Evolutionary conservation across 2,113 vertebrate species (phyloP).

Genomic region (Hyla sarda): DNA sequence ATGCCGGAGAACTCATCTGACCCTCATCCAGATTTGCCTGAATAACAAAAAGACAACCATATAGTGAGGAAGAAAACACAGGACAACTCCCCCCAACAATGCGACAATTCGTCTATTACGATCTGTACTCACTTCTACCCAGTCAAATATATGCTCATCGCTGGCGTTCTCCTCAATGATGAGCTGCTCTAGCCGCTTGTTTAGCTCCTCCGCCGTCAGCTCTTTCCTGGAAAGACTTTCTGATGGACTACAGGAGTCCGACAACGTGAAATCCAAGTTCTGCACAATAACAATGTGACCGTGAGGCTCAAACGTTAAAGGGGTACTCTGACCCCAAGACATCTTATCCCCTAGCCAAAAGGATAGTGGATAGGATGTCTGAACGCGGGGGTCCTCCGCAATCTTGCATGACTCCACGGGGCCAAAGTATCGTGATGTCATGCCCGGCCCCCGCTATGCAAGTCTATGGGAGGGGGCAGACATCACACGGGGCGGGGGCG

Average conservation of each 20-base stretch:
- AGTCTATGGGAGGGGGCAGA: too few relatives aligned
- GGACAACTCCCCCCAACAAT: neutral
- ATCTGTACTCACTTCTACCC: constrained; percentile 87
- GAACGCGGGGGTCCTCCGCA: too few relatives aligned
- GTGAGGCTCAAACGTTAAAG: neutral
- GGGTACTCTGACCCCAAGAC: too few relatives aligned
- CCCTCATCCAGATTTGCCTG: constrained; percentile 94
- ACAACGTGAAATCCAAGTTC: constrained; percentile 91
- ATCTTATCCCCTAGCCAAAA: too few relatives aligned
- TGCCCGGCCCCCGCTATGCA: too few relatives aligned
- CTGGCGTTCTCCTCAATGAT: constrained; percentile 92
- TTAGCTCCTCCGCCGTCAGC: constrained; percentile 86
- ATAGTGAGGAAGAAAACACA: neutral
- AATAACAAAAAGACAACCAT: constrained; percentile 63
- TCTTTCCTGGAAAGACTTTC: constrained; percentile 80
- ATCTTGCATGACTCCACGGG: too few relatives aligned
- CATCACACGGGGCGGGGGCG: too few relatives aligned
- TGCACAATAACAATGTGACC: constrained; percentile 64
- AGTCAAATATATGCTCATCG: constrained; percentile 98
- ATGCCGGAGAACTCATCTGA: constrained; percentile 95
- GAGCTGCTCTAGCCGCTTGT: constrained; percentile 87
- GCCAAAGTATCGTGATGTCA: too few relatives aligned
- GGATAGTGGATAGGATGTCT: too few relatives aligned
- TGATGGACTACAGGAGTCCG: constrained; percentile 78
- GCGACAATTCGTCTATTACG: neutral